Conservation (phyloP, 2,888 invertebrate genomes). For the Leptinotarsa tumamoca region DNA sequence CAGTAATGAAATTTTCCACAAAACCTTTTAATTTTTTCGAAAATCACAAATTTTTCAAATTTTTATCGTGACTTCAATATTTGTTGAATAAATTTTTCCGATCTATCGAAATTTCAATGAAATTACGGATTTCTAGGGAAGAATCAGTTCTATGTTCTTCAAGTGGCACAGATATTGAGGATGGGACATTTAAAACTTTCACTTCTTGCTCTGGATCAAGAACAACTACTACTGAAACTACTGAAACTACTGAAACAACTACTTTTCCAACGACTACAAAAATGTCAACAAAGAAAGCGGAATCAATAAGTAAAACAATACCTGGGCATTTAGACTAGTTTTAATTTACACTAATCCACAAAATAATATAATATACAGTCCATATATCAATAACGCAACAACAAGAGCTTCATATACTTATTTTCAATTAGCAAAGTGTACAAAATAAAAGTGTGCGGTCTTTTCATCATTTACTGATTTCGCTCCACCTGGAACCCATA, state of each 20-base stretch:
- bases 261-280: background rate
- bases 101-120: no score
- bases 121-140: slow-evolving; percentile 32
- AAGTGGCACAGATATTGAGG: slow-evolving; percentile 52
- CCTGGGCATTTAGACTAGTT: slow-evolving; percentile 60
- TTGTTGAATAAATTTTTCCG: no score
- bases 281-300: slow-evolving; percentile 6
- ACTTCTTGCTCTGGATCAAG: slow-evolving; percentile 22
- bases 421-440: slow-evolving; percentile 42
- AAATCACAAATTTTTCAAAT: no score
- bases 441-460: slow-evolving; percentile 51
- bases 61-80: no score
- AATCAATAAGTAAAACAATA: slow-evolving; percentile 36
- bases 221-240: background rate
- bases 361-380: slow-evolving; percentile 65
- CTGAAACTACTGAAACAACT: background rate
- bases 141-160: slow-evolving; percentile 53
- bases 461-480: slow-evolving; percentile 1
- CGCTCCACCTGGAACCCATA: background rate
- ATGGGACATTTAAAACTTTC: slow-evolving; percentile 55
- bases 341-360: slow-evolving; percentile 65
- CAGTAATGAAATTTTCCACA: no score
- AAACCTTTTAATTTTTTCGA: no score
- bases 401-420: slow-evolving; percentile 48
- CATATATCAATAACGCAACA: slow-evolving; percentile 59